Base-by-base conservation (phyloP, 2,888 invertebrate species). In the Chymomyza fuscimana region DNA sequence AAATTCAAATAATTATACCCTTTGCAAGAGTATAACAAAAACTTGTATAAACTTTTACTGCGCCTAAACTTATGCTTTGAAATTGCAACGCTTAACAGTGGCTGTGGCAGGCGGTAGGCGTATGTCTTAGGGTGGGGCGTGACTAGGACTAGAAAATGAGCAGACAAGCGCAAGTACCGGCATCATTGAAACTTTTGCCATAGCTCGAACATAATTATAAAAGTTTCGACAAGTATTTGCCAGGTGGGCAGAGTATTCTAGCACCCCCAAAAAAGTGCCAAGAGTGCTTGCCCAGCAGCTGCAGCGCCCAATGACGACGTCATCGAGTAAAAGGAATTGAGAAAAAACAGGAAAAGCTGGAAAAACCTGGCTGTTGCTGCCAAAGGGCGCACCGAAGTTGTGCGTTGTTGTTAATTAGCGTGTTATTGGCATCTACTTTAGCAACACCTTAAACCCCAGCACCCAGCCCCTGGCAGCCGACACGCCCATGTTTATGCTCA, bases 191-290 rank as follows among this genome's bases (percentile, higher is more conserved):
- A 86, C 88, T 88, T 86, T 88, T 82, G 71, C 87, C 86, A 86
- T 88, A 80, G 87, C 87, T 82, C 76, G 80, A 86, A 86, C 89
- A 86, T 86, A 86, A 86, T 86, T 86, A 86, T 86, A 86, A 86
- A 86, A 86, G 88, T 86, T 86, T 88, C 72, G 89, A 88, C 85
- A 86, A 88, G 89, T 82, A 80, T 86, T 88, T 87, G 79, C 85
- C 85, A 87, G 87, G 87, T 85, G 85, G 76, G 80, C 76, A 77
- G 65, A 59, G 66, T 40, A 9, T 50, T 66, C 32, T 6, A 32
- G 61, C 66, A 46, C 56, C 15, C 62, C 54, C 63, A 54, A 62
- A 46, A 62, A 63, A 58, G 29, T 15, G 58, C 7, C 32, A 7
- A 32, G 32, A 32, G 32, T 32, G 32, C 32, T 32, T 32, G 32